Conservation (phyloP, 2,888 invertebrate species). For the Xylota segnis region DNA sequence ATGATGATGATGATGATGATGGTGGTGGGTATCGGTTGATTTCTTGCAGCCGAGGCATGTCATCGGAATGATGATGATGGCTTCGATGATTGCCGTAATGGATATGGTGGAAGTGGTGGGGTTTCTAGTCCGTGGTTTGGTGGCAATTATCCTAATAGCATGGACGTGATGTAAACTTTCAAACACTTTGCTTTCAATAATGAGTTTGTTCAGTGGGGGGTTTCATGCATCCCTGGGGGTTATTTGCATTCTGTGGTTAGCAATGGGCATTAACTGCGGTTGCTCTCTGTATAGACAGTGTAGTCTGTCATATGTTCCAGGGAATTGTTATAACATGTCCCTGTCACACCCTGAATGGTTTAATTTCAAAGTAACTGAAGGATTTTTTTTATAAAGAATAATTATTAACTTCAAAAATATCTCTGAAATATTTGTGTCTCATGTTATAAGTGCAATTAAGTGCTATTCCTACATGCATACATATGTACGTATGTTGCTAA, state of each 20-base stretch:
- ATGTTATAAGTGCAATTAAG: too few species aligned
- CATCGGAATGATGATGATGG: constrained; percentile 35
- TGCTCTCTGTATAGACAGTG: not conserved
- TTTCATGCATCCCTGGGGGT: constrained; percentile 1
- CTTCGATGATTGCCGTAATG: constrained; percentile 40
- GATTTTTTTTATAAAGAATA: too few species aligned
- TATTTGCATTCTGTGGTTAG: not conserved
- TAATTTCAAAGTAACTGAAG: too few species aligned
- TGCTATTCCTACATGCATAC: too few species aligned
- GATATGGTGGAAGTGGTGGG: constrained; percentile 8
- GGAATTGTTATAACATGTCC: not conserved
- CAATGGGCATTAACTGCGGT: not conserved
- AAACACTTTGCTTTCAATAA: constrained; percentile 27
- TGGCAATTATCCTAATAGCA: constrained; percentile 56
- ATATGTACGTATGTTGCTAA: too few species aligned
- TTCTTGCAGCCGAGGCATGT: constrained; percentile 38
- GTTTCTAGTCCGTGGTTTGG: not conserved
- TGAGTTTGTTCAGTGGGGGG: constrained; percentile 6
- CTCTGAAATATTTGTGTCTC: too few species aligned
- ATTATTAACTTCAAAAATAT: too few species aligned
- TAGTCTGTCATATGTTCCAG: not conserved
- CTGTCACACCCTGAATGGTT: too few species aligned
- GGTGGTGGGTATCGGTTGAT: constrained; percentile 10
- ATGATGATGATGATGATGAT: constrained; percentile 9
- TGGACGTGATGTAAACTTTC: constrained; percentile 34